A percentile compares a stretch with the other conserved stretches of the same genome.
Conservation (phyloP, 2,113 vertebrate species). For the Agelaius phoeniceus region DNA sequence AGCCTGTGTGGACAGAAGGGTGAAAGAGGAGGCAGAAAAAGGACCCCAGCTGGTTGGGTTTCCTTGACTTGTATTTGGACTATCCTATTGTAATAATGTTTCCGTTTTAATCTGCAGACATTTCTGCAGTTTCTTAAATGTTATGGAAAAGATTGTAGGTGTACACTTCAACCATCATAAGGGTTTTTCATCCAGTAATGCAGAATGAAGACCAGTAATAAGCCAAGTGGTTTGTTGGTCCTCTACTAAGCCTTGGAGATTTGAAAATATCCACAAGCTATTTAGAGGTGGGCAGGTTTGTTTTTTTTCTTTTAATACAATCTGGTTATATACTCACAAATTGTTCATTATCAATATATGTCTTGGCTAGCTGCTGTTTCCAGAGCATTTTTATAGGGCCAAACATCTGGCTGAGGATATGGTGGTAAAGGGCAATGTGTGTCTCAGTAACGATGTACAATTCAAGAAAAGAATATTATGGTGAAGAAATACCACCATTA, state of each 20-base stretch:
- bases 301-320: background rate
- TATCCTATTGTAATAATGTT: background rate
- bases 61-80: background rate
- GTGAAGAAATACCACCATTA: background rate
- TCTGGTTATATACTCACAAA: background rate
- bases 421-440: background rate
- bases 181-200: background rate
- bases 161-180: background rate
- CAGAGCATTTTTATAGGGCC: background rate
- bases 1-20: background rate
- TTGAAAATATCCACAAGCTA: background rate
- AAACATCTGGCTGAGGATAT: background rate
- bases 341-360: background rate
- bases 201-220: background rate
- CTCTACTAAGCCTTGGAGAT: background rate
- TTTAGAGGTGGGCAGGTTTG: background rate
- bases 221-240: background rate
- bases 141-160: background rate
- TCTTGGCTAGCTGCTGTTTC: slow-evolving; percentile 14
- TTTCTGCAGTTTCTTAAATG: background rate
- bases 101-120: background rate
- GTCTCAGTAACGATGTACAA: background rate
- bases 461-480: background rate
- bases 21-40: background rate
- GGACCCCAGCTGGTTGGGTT: background rate